Evolutionary conservation across 92 coral and sea anemone genomes (phyloP).

Genomic region (Phymanthus crucifer): DNA sequence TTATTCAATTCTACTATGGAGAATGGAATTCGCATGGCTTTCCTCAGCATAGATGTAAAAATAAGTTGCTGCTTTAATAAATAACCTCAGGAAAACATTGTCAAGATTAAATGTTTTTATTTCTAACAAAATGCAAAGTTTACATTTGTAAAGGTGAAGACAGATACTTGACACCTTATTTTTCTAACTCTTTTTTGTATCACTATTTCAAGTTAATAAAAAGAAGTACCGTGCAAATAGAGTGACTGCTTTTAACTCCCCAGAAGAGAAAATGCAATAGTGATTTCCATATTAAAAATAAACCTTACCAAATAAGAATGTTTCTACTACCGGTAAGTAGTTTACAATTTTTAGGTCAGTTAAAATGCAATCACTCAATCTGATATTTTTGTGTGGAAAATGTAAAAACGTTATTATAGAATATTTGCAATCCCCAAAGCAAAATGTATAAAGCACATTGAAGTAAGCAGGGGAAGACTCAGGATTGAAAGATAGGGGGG

Average conservation of each 20-base stretch:
- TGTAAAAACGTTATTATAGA: too few species aligned
- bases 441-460: too few species aligned
- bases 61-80: slow-evolving; percentile 11
- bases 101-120: background rate
- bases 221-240: slow-evolving; percentile 5
- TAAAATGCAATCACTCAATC: too few species aligned
- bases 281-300: slow-evolving; percentile 1
- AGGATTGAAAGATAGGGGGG: too few species aligned
- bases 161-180: background rate
- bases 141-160: background rate
- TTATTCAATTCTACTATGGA: slow-evolving; percentile 62
- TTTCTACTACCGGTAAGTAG: too few species aligned
- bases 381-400: too few species aligned
- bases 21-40: slow-evolving; percentile 64
- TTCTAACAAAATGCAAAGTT: background rate
- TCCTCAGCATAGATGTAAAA: slow-evolving; percentile 47
- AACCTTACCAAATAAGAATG: background rate
- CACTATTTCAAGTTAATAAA: background rate
- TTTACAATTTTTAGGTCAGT: too few species aligned
- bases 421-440: too few species aligned
- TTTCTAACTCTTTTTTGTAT: background rate
- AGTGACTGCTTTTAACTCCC: slow-evolving; percentile 1
- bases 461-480: too few species aligned
- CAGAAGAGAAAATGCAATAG: background rate
- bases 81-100: background rate